Base-by-base conservation (phyloP, 2,888 invertebrate species). In the Ophion ventricosus region DNA sequence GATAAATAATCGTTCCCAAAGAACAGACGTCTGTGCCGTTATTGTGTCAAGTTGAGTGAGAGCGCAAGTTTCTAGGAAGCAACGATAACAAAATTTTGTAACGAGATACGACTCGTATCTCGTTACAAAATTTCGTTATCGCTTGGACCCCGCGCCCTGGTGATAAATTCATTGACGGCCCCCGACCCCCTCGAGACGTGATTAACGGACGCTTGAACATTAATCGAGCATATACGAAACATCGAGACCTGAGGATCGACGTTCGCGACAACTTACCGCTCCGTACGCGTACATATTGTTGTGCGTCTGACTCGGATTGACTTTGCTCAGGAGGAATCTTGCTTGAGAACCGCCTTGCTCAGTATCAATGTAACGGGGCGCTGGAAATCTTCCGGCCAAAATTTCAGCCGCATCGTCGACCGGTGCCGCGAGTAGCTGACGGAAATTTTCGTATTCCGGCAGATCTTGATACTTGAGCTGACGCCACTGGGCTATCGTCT, bases 311-410 rank as follows among this genome's bases (percentile, higher is more conserved):
- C 99, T 99, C n/a, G 99, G 99, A 94, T 99, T 99, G 83, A 99
- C 99, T 95, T 99, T 99, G 25, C 99, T 99, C 78, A 99, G 94
- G 88, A 99, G 95, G 94, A 99, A 99, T 88, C 99, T 96, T 17
- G 99, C 99, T 96, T 99, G 99, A 0, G 99, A 99, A 14, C 99
- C 99, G n/a, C 99, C 99, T 91, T 99, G 98, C 92, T 99, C 99
- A 0, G 99, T 99, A 93, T 99, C 99, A 88, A 99, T 99, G 93
- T 99, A 99, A 79, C 99, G 95, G 11, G 99, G 99, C 95, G 99
- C 99, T 1, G 99, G 99, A 94, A 99, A 99, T 83, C 99, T 95
- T 40, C 97, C 98, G 92, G 97, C 97, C 85, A 99, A 95, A 89
- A 99, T 99, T 94, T 99, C 99, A 92, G 98, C 98, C 17, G 99